These are phyloP conservation scores for Larimichthys polyactis DNA, from an alignment of 2,113 vertebrate species.

Conservation along the genomic window DNA sequence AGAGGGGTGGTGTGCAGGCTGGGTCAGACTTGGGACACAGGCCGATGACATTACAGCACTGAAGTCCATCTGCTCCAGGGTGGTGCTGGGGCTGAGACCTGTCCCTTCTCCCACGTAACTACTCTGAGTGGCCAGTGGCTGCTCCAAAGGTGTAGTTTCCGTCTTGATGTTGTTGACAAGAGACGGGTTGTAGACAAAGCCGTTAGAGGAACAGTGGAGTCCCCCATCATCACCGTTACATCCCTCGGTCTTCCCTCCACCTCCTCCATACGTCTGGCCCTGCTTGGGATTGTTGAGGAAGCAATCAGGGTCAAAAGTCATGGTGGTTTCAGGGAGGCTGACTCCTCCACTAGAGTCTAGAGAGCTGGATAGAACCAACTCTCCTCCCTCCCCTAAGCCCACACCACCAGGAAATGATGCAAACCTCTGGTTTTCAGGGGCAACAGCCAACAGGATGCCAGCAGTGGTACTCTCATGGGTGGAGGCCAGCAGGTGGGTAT, in stretches of 20 bases:
- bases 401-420: slow-evolving; percentile 92
- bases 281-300: slow-evolving; percentile 99
- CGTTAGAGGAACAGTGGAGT: slow-evolving; percentile 82
- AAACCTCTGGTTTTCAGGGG: slow-evolving; percentile 96
- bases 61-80: slow-evolving; percentile 99
- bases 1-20: slow-evolving; percentile 91
- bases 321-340: slow-evolving; percentile 94
- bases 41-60: slow-evolving; percentile 90
- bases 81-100: slow-evolving; percentile 97
- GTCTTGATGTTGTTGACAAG: slow-evolving; percentile 97
- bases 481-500: slow-evolving; percentile 92
- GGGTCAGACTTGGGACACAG: slow-evolving; percentile 90
- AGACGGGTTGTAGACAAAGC: slow-evolving; percentile 89
- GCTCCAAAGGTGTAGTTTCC: slow-evolving; percentile 91
- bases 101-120: slow-evolving; percentile 83
- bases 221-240: slow-evolving; percentile 74
- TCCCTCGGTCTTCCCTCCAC: slow-evolving; percentile 81
- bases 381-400: slow-evolving; percentile 85
- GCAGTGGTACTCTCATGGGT: slow-evolving; percentile 84
- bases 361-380: slow-evolving; percentile 94
- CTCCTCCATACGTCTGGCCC: slow-evolving; percentile 97
- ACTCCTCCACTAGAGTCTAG: slow-evolving; percentile 89
- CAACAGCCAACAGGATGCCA: slow-evolving; percentile 93
- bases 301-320: slow-evolving; percentile 99
- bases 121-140: slow-evolving; percentile 91